Evolutionary conservation across 1,140 invertebrate genomes (phyloP).

Genomic region (Tetraneura akinire): DNA sequence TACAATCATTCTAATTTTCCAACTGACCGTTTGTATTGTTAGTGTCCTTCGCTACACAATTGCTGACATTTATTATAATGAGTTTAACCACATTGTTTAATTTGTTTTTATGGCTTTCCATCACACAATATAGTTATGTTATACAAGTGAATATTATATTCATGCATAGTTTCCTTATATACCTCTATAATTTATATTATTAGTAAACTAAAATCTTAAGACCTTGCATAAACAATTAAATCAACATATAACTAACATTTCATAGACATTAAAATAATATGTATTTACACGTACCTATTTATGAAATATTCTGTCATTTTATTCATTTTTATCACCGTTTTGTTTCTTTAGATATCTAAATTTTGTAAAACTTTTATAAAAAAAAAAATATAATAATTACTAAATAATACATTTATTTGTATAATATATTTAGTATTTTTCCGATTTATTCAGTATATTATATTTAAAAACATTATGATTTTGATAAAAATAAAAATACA

Average conservation of each 20-base stretch:
- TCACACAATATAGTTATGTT: constrained; percentile 1
- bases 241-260: not conserved
- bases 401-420: no score
- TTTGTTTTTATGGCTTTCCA: constrained; percentile 47
- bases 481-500: not conserved
- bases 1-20: constrained; percentile 40
- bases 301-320: not conserved
- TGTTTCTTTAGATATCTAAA: not conserved
- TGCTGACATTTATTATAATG: constrained; percentile 50
- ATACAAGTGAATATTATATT: constrained; percentile 10
- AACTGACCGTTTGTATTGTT: constrained; percentile 47
- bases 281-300: not conserved
- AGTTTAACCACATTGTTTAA: constrained; percentile 47
- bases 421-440: no score
- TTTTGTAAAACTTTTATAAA: no score
- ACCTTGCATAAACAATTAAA: constrained; percentile 31
- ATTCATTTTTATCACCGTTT: not conserved
- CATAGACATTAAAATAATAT: not conserved
- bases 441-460: no score
- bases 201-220: constrained; percentile 11
- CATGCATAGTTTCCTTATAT: constrained; percentile 23
- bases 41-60: constrained; percentile 45
- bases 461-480: not conserved
- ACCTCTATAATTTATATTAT: constrained; percentile 28
- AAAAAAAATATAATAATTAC: no score